Evolutionary conservation across 2,888 invertebrate genomes (phyloP), one percentile per base, ranked within the genome.

Genomic region (Leptinotarsa juncta): DNA sequence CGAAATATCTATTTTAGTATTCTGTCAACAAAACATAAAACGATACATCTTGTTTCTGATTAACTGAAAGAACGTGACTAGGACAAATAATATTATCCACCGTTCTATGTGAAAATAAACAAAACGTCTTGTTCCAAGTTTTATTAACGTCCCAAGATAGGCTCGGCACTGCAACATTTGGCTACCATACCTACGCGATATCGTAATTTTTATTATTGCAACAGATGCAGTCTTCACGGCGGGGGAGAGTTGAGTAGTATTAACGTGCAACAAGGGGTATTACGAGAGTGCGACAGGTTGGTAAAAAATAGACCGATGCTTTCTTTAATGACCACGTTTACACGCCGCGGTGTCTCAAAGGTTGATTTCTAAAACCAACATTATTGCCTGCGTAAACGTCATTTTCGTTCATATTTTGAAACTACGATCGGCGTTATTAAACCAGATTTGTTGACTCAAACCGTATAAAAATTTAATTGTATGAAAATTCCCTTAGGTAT

Each of bases 51-150:
- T 69, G 69, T 60, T 75, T 74, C 67, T 77, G 78, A 79, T 78
- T 76, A 78, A 77, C 78, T 73, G 51, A 53, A 70, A 74, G 72
- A 74, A 79, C 79, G 79, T 79, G 79, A 78, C 79, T 77, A 62
- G 73, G 74, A 78, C 77, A 76, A 76, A 67, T 57, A 78, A 75
- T 65, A 67, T 65, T 68, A 26, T 62, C 67, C 60, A 51, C n/a
- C 65, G 42, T 67, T 67, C 65, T 60, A 42, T 57, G 42, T 55
- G 55, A 67, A 71, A 67, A 71, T 67, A 67, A 67, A 67, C 51
- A 74, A 73, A 73, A 65, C 70, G 67, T 65, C 66, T 70, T 70
- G 73, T 65, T 73, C 49, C 49, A 32, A 26, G 23, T 48, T 73
- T 65, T 66, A 65, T 65, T 57, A 62, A 67, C 53, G 70, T 51